These are phyloP conservation scores for Tetragnatha versicolor DNA, from an alignment of 1,140 invertebrate genomes.

Conservation along the genomic window DNA sequence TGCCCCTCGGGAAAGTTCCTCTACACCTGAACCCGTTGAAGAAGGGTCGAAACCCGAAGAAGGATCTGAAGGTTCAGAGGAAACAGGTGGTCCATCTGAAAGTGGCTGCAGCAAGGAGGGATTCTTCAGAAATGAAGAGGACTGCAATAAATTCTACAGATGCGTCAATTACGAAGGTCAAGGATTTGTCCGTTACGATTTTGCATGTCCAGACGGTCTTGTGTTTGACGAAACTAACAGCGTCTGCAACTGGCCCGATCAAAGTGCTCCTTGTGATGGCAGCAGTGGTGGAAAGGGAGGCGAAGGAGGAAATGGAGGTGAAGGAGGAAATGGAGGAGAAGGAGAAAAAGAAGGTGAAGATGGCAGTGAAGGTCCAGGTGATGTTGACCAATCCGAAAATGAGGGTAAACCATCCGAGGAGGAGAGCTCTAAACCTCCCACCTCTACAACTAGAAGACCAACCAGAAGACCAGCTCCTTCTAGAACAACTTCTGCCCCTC, in stretches of 20 bases:
- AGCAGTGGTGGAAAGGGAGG: background rate
- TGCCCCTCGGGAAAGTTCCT: background rate
- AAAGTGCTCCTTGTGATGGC: conserved; percentile 50
- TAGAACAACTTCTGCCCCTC: background rate
- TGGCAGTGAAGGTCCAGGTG: no score
- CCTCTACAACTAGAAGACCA: background rate
- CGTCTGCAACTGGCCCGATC: conserved; percentile 59
- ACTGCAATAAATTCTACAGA: conserved; percentile 59
- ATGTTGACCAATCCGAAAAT: conserved; percentile 43
- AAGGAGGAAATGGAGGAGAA: background rate
- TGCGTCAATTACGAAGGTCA: conserved; percentile 66
- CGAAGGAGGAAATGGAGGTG: background rate
- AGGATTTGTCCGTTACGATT: conserved; percentile 68
- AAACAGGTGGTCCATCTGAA: no score
- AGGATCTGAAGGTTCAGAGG: no score
- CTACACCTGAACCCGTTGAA: conserved; percentile 1
- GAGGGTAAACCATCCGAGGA: no score
- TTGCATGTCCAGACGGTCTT: conserved; percentile 62
- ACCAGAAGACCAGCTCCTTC: background rate
- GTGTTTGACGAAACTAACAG: conserved; percentile 63
- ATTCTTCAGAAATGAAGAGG: conserved; percentile 57
- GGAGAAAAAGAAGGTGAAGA: background rate
- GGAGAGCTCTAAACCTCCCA: background rate
- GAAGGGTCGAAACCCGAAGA: background rate
- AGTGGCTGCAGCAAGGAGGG: conserved; percentile 56